Evolutionary conservation across 92 coral and sea anemone species (phyloP).

Genomic region (Parazoanthus swiftii): DNA sequence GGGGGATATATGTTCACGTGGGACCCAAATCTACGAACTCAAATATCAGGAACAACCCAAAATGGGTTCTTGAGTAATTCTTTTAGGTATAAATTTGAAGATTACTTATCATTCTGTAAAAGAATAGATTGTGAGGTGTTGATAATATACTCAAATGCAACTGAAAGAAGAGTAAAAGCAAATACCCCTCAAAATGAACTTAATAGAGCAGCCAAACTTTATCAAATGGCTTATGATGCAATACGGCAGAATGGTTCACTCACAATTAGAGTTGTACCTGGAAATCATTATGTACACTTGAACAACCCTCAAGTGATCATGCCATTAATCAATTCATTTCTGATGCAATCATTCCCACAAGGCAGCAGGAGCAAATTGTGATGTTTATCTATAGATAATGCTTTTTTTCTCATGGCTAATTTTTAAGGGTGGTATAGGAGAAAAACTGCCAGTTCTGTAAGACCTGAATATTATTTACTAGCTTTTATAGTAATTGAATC

Average conservation of each 20-base stretch:
- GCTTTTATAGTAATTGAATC: too few relatives aligned
- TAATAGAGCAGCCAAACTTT: neutral
- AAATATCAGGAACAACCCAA: neutral
- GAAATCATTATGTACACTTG: slow-evolving; percentile 26
- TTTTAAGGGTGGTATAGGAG: too few relatives aligned
- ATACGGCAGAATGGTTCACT: slow-evolving; percentile 2
- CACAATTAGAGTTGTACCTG: slow-evolving; percentile 2
- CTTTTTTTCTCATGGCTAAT: neutral
- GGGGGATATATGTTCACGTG: slow-evolving; percentile 12
- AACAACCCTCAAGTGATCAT: slow-evolving; percentile 19
- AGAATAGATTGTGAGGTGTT: slow-evolving; percentile 23
- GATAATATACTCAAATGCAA: neutral
- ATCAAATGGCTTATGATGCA: neutral
- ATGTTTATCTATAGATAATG: neutral
- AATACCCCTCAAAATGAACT: neutral
- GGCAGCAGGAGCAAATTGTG: slow-evolving; percentile 5
- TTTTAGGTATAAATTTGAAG: slow-evolving; percentile 9
- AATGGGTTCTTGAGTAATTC: neutral
- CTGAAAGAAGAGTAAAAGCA: neutral
- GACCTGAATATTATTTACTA: too few relatives aligned
- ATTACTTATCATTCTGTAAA: slow-evolving; percentile 21
- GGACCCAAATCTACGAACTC: slow-evolving; percentile 13
- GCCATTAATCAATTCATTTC: slow-evolving; percentile 23
- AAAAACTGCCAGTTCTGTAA: too few relatives aligned
- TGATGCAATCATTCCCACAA: neutral